Base-by-base conservation (phyloP, 1,140 invertebrate genomes). In the Dinoponera quadriceps region DNA sequence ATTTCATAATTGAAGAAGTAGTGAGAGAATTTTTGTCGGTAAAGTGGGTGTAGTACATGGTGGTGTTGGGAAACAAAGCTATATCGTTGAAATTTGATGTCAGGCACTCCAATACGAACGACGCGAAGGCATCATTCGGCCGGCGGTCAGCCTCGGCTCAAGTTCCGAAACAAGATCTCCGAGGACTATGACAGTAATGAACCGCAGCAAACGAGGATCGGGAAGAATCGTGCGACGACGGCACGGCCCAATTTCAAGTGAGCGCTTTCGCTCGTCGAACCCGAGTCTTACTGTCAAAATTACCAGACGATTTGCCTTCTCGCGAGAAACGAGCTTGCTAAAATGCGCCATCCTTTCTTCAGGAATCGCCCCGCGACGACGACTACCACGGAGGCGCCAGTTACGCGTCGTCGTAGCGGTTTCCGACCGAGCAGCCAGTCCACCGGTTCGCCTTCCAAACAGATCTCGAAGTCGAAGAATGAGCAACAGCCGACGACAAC, bases 141-240 rank as follows among this genome's bases (percentile, higher is more conserved):
- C 0, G 84, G 49, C 49, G 91, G 85, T 87, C 75, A 65, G n/a
- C 5, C 51, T 0, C 90, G 93, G 29, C 92, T 91, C 0, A 94
- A 94, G 85, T 94, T 93, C 68, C 91, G 93, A 14, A 94, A 93
- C 57, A 94, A 94, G 59, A 92, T 92, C 44, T 65, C 86, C n/a
- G 93, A 94, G n/a, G 93, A 94, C 48, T 55, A 86, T 18, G 94
- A 94, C 0, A 92, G 78, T 27, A 89, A 72, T 2, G 93, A 94
- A 33, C 71, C 86, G n/a, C 90, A 85, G 51, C 85, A 82, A 33
- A 57, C 87, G 20, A 88, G 86, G n/a, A 75, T 66, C 0, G 85
- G 75, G 3, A 94, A 94, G 74, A 93, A 93, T 87, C 85, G 89
- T 27, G 51, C 74, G 1, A 91, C 89, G 1, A 92, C 90, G 1